phyloP scores from a whole-genome alignment of 2,888 invertebrate genomes.

The Drosophila subquinaria region DNA sequence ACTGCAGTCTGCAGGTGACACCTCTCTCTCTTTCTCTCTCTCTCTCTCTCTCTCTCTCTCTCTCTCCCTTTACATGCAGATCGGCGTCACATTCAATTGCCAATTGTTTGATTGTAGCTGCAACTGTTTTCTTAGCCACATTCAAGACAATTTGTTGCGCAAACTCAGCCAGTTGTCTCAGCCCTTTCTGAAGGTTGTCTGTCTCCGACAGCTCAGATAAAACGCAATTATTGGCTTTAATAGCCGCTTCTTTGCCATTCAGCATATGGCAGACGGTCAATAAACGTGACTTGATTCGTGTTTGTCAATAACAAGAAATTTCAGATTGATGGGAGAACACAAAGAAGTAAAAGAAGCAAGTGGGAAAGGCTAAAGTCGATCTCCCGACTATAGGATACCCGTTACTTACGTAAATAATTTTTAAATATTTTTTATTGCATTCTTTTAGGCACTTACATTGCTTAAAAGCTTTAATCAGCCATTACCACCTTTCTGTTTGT shows the following conservation, averaged over 20 bases:
- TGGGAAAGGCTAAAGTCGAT: no score
- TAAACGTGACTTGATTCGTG: slow-evolving; percentile 48
- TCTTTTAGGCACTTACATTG: no score
- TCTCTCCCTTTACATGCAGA: slow-evolving; percentile 14
- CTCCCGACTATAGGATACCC: no score
- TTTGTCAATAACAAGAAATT: slow-evolving; percentile 1
- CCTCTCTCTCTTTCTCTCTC: not conserved
- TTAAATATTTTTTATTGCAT: no score
- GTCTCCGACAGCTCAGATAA: slow-evolving; percentile 34
- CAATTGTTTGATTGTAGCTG: slow-evolving; percentile 45
- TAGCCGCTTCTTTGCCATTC: slow-evolving; percentile 29
- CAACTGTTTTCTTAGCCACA: slow-evolving; percentile 45
- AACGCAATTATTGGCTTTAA: slow-evolving; percentile 58
- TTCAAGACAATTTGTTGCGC: slow-evolving; percentile 53
- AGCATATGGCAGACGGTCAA: slow-evolving; percentile 36
- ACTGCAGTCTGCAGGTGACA: slow-evolving; percentile 54
- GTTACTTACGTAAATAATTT: no score
- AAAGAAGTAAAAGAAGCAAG: not conserved
- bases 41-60: not conserved
- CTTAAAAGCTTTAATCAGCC: no score
- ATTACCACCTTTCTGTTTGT: no score
- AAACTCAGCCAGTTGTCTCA: slow-evolving; percentile 46
- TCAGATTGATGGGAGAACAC: slow-evolving; percentile 1
- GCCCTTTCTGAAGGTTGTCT: slow-evolving; percentile 36
- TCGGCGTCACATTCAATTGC: slow-evolving; percentile 53